Evolutionary conservation across 1,140 invertebrate genomes (phyloP).

Genomic region (Apis laboriosa): DNA sequence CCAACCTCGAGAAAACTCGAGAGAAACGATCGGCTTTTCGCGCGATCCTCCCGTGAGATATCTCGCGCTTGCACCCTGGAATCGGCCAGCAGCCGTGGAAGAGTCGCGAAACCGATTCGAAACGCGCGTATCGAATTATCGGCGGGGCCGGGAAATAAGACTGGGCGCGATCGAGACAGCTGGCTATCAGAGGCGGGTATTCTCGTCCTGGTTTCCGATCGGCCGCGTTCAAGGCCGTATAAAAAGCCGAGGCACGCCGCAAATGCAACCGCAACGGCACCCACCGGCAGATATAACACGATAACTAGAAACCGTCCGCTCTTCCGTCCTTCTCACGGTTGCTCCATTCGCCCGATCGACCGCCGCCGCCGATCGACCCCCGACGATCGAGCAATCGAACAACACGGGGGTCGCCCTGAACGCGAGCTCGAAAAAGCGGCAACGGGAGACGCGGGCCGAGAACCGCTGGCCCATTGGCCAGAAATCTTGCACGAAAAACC

Average conservation of each 20-base stretch:
- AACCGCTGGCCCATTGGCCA: conserved; percentile 42
- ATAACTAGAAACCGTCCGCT: conserved; percentile 56
- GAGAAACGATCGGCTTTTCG: neutral
- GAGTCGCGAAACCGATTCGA: neutral
- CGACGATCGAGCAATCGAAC: neutral
- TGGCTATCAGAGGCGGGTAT: conserved; percentile 36
- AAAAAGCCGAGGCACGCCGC: conserved; percentile 62
- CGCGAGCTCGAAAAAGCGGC: neutral
- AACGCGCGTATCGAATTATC: neutral
- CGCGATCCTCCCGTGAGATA: neutral
- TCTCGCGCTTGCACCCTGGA: neutral
- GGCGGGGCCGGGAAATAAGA: conserved; percentile 12
- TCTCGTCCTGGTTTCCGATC: conserved; percentile 54
- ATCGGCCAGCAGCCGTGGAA: neutral
- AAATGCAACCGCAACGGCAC: conserved; percentile 69
- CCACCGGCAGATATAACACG: conserved; percentile 53
- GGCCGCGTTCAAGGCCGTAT: conserved; percentile 65
- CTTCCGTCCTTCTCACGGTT: conserved; percentile 7
- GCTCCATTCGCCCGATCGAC: neutral
- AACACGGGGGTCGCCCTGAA: no score
- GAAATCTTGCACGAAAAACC: conserved; percentile 52
- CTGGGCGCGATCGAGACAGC: conserved; percentile 35
- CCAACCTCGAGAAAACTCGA: no score
- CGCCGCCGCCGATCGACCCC: neutral
- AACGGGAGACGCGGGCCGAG: neutral